Base-by-base conservation (phyloP, 2,888 invertebrate species). In the Drosophila monieri region DNA sequence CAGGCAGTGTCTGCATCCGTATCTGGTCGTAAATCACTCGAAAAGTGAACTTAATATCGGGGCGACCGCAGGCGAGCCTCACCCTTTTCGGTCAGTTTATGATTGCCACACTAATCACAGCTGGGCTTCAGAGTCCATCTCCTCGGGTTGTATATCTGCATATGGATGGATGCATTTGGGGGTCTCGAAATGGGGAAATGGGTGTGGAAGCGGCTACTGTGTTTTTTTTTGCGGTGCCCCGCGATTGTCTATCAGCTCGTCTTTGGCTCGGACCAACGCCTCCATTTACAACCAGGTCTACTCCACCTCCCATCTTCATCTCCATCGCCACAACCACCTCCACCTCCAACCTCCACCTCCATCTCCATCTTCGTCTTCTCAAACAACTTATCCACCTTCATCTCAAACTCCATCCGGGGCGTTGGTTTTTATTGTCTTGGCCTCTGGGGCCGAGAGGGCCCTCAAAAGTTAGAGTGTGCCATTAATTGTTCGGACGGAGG, bases 51-150 rank as follows among this genome's bases (percentile, higher is more conserved):
- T 64, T 74, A 69, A 77, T 71, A 62, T 80, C 49, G 37, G 41
- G 54, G 68, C 71, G 67, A 27, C 47, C 74, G 60, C 68, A 74
- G 44, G 49, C 35, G 43, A 49, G 37, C 64, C 84, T 66, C 74
- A 65, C 72, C 84, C 80, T 73, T 52, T 67, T 51, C 15, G 85
- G 78, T 73, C 81, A 78, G 70, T 78, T 85, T 80, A 80, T 85
- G 87, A 87, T 85, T 81, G 85, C 79, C 54, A 49, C 88, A 83
- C 88, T 80, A 83, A 83, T 88, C 84, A 88, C 85, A 76, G 77
- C 57, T 71, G 81, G 81, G 62, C 61, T 80, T 70, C 6, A 1
- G 27, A 1, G 32, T 32, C 41, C 52, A 27, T 32, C 44, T 47
- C 32, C 18, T 18, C 25, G 9, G 15, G 25, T n/a, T 25, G 21